phyloP scores from a whole-genome alignment of 35 echinoderm and acorn worm genomes.

The Ophioderma brevispina region DNA sequence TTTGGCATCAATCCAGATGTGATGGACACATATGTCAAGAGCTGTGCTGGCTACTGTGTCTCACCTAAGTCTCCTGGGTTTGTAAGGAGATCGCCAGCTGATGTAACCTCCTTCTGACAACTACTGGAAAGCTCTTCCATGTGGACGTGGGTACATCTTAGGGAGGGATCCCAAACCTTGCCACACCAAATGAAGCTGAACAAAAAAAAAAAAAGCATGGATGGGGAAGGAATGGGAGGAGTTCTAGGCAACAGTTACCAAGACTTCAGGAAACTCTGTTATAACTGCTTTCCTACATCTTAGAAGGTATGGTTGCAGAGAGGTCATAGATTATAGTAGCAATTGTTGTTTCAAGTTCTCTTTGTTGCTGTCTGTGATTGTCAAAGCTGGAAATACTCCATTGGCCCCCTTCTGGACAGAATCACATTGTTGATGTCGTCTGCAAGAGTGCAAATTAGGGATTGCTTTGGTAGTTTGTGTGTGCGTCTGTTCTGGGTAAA shows the following conservation, averaged over 20 bases:
- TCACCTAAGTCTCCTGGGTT: slow-evolving; percentile 85
- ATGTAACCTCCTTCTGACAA: slow-evolving; percentile 93
- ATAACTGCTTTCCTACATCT: slow-evolving; percentile 97
- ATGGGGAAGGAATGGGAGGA: slow-evolving; percentile 97
- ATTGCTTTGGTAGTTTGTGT: too few species aligned
- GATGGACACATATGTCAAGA: slow-evolving; percentile 96
- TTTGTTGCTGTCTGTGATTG: too few species aligned
- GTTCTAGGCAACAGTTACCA: slow-evolving; percentile 85
- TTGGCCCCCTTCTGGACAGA: too few species aligned
- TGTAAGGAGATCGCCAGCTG: slow-evolving; percentile 89
- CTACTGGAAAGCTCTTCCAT: slow-evolving; percentile 87
- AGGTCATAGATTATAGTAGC: too few species aligned
- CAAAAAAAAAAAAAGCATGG: slow-evolving; percentile 97
- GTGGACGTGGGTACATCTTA: slow-evolving; percentile 98
- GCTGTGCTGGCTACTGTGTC: slow-evolving; percentile 94
- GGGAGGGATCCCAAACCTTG: slow-evolving; percentile 96
- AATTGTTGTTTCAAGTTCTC: too few species aligned
- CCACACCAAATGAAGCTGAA: slow-evolving; percentile 98
- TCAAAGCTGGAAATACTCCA: too few species aligned
- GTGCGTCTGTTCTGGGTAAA: too few species aligned
- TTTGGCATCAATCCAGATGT: slow-evolving; percentile 88
- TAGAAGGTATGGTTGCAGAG: slow-evolving; percentile 63
- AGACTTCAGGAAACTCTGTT: slow-evolving; percentile 92
- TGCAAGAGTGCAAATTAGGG: too few species aligned
- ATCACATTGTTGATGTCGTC: too few species aligned